A percentile compares a stretch with the other conserved stretches of the same genome.
These are phyloP conservation scores for Petrocephalus zakoni DNA, from an alignment of 2,113 vertebrate genomes.

Conservation along the genomic window DNA sequence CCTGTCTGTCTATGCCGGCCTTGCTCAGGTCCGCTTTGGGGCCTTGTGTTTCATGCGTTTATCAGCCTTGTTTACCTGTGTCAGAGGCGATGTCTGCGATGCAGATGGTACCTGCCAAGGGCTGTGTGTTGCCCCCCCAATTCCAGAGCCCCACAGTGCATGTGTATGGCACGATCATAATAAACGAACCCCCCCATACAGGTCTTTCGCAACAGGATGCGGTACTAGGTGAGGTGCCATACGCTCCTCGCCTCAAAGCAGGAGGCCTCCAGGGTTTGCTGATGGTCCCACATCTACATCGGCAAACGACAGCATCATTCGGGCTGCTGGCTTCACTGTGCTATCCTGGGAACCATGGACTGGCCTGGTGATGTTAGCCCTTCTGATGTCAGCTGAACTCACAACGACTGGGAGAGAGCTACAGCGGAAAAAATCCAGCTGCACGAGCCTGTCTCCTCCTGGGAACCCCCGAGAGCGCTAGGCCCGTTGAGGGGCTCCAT, in stretches of 20 bases:
- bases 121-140: background rate
- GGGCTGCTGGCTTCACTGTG: too few relatives aligned
- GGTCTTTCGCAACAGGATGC: too few relatives aligned
- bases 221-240: too few relatives aligned
- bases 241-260: too few relatives aligned
- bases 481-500: slow-evolving; percentile 30
- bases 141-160: background rate
- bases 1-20: background rate
- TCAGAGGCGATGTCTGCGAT: background rate
- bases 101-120: background rate
- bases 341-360: too few relatives aligned
- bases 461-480: slow-evolving; percentile 21
- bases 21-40: background rate
- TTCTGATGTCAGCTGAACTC: background rate
- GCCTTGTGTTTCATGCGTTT: slow-evolving; percentile 4
- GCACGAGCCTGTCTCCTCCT: slow-evolving; percentile 16
- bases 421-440: background rate
- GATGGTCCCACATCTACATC: too few relatives aligned
- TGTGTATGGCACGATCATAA: background rate
- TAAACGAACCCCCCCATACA: too few relatives aligned
- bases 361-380: too few relatives aligned
- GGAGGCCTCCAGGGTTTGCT: too few relatives aligned
- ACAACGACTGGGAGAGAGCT: slow-evolving; percentile 12
- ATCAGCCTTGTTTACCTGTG: background rate
- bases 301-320: too few relatives aligned